Percentiles rank a stretch among this genome's conserved stretches.
Conservation (phyloP, 2,797 vertebrate species). For the Dendrocincla fuliginosa region DNA sequence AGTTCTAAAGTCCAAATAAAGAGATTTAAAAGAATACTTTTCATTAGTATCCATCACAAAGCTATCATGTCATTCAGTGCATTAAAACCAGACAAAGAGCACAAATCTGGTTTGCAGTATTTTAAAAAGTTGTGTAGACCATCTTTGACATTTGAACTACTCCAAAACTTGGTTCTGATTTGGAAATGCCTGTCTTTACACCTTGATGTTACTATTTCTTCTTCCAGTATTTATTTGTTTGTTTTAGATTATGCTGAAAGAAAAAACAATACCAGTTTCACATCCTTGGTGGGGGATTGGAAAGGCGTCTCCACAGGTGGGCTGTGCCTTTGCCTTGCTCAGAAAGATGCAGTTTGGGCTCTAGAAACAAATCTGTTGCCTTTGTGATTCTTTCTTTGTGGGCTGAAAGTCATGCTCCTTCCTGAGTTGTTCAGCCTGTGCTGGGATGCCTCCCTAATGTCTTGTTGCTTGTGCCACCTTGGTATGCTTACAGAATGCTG, state of each 20-base stretch:
- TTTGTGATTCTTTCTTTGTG: not conserved
- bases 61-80: not conserved
- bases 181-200: not conserved
- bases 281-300: not conserved
- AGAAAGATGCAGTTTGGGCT: not conserved
- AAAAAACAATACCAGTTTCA: rapidly evolving
- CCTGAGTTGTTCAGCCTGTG: not conserved
- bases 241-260: not conserved
- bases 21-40: not conserved
- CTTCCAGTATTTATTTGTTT: not conserved
- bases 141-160: not conserved
- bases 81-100: not conserved
- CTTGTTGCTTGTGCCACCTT: not conserved
- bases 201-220: not conserved
- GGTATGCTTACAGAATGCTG: rapidly evolving
- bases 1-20: not conserved
- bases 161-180: not conserved
- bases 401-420: not conserved
- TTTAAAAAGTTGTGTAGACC: not conserved
- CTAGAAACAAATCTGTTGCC: not conserved
- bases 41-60: not conserved
- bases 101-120: not conserved
- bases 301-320: not conserved
- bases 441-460: not conserved
- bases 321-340: not conserved